These are phyloP conservation scores for Camelus bactrianus DNA, from an alignment of 2,113 vertebrate species.

Conservation along the genomic window DNA sequence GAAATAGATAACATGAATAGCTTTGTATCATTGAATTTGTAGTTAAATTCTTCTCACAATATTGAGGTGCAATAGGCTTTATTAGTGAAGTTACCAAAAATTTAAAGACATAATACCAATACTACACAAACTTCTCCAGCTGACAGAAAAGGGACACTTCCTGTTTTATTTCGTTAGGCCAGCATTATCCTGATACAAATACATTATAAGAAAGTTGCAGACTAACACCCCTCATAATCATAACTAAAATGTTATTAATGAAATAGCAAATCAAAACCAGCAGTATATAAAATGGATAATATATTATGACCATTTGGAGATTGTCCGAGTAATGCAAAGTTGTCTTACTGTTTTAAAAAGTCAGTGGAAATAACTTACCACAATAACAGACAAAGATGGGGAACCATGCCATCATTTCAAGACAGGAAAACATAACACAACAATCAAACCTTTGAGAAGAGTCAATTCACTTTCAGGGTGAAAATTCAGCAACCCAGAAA, in stretches of 20 bases:
- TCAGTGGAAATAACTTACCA: not conserved
- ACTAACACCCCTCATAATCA: not conserved
- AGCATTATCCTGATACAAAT: not conserved
- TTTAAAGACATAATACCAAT: not conserved
- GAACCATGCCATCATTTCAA: not conserved
- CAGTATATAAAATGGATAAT: not conserved
- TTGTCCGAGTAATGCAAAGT: not conserved
- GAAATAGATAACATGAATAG: not conserved
- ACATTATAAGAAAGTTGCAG: not conserved
- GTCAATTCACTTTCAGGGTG: not conserved
- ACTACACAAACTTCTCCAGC: not conserved
- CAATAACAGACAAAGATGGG: not conserved
- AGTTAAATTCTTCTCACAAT: constrained; percentile 7
- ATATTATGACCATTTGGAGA: not conserved
- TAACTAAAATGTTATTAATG: not conserved
- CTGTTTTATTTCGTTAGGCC: not conserved
- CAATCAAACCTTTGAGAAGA: not conserved
- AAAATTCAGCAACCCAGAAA: not conserved
- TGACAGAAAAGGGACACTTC: not conserved
- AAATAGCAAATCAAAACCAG: not conserved
- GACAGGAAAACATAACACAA: not conserved
- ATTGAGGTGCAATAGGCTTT: not conserved
- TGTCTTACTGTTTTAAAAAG: not conserved
- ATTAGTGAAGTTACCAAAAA: not conserved
- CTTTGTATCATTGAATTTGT: not conserved